phyloP scores from a whole-genome alignment of 2,888 invertebrate species.

The Drosophila cyrtoloma region DNA sequence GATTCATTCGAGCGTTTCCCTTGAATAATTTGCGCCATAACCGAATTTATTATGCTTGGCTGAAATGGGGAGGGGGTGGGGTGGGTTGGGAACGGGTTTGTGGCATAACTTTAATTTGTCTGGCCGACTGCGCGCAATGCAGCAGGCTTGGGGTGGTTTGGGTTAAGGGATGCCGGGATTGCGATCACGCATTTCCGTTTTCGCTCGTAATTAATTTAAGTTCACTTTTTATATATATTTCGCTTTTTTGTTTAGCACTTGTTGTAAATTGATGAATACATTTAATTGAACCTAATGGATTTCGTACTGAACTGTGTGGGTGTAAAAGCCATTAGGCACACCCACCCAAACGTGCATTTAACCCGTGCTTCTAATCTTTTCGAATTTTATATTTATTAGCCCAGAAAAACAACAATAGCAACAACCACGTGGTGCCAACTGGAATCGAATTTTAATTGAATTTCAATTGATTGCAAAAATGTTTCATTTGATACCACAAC shows the following conservation, averaged over 20 bases:
- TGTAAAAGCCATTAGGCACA: slow-evolving; percentile 58
- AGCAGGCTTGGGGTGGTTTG: background rate
- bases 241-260: slow-evolving; percentile 54
- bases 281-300: slow-evolving; percentile 78
- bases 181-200: slow-evolving; percentile 65
- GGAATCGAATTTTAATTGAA: slow-evolving; percentile 76
- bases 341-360: slow-evolving; percentile 20
- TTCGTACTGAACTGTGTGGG: slow-evolving; percentile 39
- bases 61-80: too few relatives aligned
- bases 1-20: slow-evolving; percentile 67
- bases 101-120: slow-evolving; percentile 26
- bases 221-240: slow-evolving; percentile 46
- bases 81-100: background rate
- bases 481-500: slow-evolving; percentile 57
- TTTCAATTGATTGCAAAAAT: slow-evolving; percentile 79
- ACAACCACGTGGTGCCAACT: slow-evolving; percentile 30
- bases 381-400: slow-evolving; percentile 35
- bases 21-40: slow-evolving; percentile 76
- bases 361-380: slow-evolving; percentile 41
- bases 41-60: slow-evolving; percentile 63
- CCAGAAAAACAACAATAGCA: slow-evolving; percentile 14
- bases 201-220: slow-evolving; percentile 63
- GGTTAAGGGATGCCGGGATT: slow-evolving; percentile 3
- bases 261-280: slow-evolving; percentile 75
- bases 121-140: slow-evolving; percentile 18